Conservation (phyloP, 2,113 vertebrate species). For the Hippoglossus stenolepis region DNA sequence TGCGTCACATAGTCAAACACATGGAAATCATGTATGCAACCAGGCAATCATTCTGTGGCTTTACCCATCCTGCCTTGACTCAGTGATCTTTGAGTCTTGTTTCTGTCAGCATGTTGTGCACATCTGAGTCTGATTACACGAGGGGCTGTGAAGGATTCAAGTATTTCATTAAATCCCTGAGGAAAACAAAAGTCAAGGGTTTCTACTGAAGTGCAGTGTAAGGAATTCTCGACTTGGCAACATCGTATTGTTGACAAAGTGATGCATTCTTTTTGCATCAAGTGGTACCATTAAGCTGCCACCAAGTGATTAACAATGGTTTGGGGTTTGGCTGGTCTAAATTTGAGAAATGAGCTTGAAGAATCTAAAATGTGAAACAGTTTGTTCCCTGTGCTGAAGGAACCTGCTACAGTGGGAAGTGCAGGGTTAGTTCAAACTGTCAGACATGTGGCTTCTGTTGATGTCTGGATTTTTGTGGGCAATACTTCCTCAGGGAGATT, state of each 20-base stretch:
- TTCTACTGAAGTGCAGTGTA: constrained; percentile 3
- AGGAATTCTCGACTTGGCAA: constrained; percentile 11
- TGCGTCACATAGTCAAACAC: background rate
- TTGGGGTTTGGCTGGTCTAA: constrained; percentile 15
- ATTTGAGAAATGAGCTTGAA: background rate
- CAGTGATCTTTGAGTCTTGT: background rate
- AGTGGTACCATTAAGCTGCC: constrained; percentile 17
- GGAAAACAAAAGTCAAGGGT: constrained; percentile 21
- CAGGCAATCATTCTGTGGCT: background rate
- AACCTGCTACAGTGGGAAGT: constrained; percentile 28
- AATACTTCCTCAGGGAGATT: constrained; percentile 56
- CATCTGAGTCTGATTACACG: constrained; percentile 20
- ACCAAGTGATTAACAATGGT: constrained; percentile 15
- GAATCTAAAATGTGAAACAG: constrained; percentile 15
- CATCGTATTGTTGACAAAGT: constrained; percentile 16
- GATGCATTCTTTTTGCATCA: constrained; percentile 6
- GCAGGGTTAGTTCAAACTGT: constrained; percentile 52
- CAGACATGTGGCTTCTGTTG: constrained; percentile 44
- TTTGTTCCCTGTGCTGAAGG: constrained; percentile 14
- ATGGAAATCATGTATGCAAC: background rate
- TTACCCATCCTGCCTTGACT: background rate
- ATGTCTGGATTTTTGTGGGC: constrained; percentile 54
- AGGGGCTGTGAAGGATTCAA: background rate
- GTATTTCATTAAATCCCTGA: constrained; percentile 10
- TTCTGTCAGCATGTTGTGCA: constrained; percentile 4